Conservation (phyloP, 2,888 invertebrate species). For the Cyclophora punctaria region DNA sequence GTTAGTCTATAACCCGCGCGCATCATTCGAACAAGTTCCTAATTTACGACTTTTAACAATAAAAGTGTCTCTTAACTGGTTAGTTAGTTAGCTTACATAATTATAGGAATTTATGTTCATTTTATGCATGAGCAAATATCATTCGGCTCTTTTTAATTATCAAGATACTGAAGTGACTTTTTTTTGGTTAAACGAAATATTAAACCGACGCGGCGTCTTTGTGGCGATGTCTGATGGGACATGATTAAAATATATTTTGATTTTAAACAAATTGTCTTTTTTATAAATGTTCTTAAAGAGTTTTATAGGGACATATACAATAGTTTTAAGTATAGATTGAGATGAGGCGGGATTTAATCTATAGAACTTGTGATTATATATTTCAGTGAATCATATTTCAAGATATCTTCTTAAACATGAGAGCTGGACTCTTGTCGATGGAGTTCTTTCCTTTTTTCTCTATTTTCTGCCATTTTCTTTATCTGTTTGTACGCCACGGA, state of each 20-base stretch:
- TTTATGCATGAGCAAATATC: conserved; percentile 58
- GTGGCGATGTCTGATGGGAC: conserved; percentile 11
- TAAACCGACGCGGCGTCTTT: conserved; percentile 19
- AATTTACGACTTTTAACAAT: conserved; percentile 28
- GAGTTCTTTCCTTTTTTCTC: too few relatives aligned
- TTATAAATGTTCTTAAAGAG: neutral
- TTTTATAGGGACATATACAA: too few relatives aligned
- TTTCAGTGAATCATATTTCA: too few relatives aligned
- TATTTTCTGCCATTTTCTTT: too few relatives aligned
- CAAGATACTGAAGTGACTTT: conserved; percentile 24
- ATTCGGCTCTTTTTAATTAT: conserved; percentile 50
- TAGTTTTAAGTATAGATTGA: too few relatives aligned
- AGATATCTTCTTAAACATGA: too few relatives aligned
- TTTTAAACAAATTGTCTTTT: neutral
- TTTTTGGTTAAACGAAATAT: conserved; percentile 17
- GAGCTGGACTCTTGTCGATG: too few relatives aligned
- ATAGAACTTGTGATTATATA: too few relatives aligned
- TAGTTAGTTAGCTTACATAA: conserved; percentile 25
- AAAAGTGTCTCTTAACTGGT: conserved; percentile 22
- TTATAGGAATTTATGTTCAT: conserved; percentile 46
- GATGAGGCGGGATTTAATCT: too few relatives aligned
- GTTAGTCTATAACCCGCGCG: neutral
- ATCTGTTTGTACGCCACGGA: too few relatives aligned
- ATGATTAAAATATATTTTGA: conserved; percentile 6
- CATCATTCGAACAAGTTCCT: conserved; percentile 21